phyloP scores from a whole-genome alignment of 53 echinoderm and acorn worm genomes.

The Arbacia lixula region DNA sequence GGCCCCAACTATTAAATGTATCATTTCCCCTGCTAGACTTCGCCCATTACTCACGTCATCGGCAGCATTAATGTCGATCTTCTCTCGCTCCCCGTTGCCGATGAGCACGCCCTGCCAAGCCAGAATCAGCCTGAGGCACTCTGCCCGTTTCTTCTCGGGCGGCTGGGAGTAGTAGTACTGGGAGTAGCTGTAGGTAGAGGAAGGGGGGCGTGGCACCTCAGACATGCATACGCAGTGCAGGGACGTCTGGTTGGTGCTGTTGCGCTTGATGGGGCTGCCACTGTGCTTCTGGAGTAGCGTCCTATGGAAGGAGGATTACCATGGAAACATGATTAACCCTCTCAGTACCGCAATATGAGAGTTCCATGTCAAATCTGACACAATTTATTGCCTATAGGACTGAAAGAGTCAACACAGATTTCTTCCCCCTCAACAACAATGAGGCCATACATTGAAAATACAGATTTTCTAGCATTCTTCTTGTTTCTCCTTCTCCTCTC shows the following conservation, averaged over 20 bases:
- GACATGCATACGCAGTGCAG: constrained; percentile 93
- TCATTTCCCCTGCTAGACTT: no score
- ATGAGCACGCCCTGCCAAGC: constrained; percentile 81
- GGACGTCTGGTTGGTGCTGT: constrained; percentile 87
- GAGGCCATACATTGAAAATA: no score
- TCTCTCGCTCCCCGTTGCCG: constrained; percentile 84
- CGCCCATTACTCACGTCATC: constrained; percentile 76
- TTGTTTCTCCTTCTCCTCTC: no score
- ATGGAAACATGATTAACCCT: no score
- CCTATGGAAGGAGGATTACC: no score
- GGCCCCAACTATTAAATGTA: no score
- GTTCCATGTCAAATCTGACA: no score
- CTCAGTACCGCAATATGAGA: no score
- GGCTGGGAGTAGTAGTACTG: constrained; percentile 95
- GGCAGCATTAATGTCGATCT: constrained; percentile 83
- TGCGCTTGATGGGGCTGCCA: constrained; percentile 95
- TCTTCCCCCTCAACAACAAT: no score
- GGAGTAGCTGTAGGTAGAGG: constrained; percentile 75
- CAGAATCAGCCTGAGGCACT: constrained; percentile 86
- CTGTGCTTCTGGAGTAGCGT: constrained; percentile 76
- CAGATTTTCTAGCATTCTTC: no score
- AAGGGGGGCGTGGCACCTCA: constrained; percentile 77
- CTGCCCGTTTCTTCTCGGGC: constrained; percentile 83
- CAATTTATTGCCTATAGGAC: no score
- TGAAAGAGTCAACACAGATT: no score